Evolutionary conservation across 2,797 vertebrate species (phyloP).

Genomic region (Myotis myotis): DNA sequence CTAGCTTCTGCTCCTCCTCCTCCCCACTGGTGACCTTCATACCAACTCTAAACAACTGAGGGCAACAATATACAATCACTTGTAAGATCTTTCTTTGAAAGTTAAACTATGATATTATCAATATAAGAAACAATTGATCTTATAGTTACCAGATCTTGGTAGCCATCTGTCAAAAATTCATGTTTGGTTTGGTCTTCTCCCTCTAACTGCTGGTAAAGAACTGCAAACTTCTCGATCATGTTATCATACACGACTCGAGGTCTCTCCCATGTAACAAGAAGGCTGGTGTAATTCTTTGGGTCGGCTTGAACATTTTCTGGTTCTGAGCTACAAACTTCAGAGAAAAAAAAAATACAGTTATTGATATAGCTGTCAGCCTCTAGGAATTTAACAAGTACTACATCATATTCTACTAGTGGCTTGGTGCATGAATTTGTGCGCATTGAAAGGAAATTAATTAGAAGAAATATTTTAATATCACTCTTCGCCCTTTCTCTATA

Average conservation of each 20-base stretch:
- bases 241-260: slow-evolving; percentile 94
- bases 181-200: slow-evolving; percentile 84
- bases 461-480: no score
- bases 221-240: slow-evolving; percentile 94
- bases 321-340: slow-evolving; percentile 96
- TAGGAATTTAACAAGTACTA: neutral
- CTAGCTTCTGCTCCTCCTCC: neutral
- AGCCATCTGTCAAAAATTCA: slow-evolving; percentile 96
- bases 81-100: slow-evolving; percentile 36
- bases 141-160: slow-evolving; percentile 96
- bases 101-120: slow-evolving; percentile 1
- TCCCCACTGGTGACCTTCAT: neutral
- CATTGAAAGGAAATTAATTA: no score
- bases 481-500: no score
- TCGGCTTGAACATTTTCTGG: slow-evolving; percentile 93
- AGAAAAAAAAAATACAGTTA: neutral
- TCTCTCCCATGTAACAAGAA: slow-evolving; percentile 96
- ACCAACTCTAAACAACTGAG: neutral
- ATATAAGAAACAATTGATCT: slow-evolving; percentile 72
- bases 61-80: neutral
- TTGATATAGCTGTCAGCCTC: neutral
- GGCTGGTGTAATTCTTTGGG: slow-evolving; percentile 93
- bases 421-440: no score
- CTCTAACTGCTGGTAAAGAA: slow-evolving; percentile 88
- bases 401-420: neutral